Percentiles rank a stretch among this genome's conserved stretches.
These are phyloP conservation scores for Stenopsyche tienmushanensis DNA, from an alignment of 1,140 invertebrate genomes.

Conservation along the genomic window DNA sequence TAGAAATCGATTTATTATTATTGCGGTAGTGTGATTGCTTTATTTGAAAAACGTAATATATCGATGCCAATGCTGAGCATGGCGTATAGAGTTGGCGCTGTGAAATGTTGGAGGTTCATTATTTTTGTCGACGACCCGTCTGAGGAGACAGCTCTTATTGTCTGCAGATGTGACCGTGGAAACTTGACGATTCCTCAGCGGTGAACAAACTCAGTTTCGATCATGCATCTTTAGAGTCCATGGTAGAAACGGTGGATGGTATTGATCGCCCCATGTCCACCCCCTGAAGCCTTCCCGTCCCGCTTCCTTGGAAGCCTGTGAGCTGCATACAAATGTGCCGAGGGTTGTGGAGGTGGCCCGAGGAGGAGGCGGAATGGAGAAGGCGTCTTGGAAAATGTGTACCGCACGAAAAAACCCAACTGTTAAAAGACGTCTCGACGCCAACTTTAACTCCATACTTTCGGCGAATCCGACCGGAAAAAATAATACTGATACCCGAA, in stretches of 20 bases:
- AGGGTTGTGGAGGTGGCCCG: not conserved
- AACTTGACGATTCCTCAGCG: no score
- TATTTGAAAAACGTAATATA: no score
- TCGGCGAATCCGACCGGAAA: no score
- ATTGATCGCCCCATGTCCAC: constrained; percentile 34
- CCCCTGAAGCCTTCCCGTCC: constrained; percentile 8
- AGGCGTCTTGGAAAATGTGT: not conserved
- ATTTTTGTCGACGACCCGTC: no score
- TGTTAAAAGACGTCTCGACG: not conserved
- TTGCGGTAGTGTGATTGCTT: no score
- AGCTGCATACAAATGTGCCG: constrained; percentile 39
- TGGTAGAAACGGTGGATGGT: constrained; percentile 33
- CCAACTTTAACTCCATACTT: not conserved
- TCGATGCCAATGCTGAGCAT: no score
- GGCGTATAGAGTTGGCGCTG: no score
- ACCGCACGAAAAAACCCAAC: constrained; percentile 12
- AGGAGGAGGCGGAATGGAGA: not conserved
- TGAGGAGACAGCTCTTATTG: no score
- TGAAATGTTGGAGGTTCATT: no score
- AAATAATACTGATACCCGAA: not conserved
- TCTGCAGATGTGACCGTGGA: no score
- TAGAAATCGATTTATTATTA: no score
- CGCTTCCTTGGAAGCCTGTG: constrained; percentile 19
- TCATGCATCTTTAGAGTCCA: constrained; percentile 40
- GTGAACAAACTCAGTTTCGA: constrained; percentile 27